Evolutionary conservation across 2,797 vertebrate genomes (phyloP).

Genomic region (Brachyalestes nurse): DNA sequence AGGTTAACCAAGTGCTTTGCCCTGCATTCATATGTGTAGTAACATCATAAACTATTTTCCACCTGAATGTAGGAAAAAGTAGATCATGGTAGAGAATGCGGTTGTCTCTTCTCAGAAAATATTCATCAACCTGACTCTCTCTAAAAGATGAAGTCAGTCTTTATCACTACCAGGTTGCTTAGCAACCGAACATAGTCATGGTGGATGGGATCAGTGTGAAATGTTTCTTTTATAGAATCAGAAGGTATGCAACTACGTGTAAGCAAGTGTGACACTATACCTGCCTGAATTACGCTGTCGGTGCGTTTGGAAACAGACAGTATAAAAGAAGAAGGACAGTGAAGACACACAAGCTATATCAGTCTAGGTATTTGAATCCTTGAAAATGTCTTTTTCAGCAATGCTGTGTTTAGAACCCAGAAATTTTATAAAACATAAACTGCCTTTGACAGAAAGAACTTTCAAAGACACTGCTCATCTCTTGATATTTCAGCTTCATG

Average conservation of each 20-base stretch:
- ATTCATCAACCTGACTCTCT: slow-evolving; percentile 17
- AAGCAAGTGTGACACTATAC: neutral
- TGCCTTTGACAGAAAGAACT: neutral
- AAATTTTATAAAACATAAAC: neutral
- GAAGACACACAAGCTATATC: too few species aligned
- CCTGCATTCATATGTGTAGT: too few species aligned
- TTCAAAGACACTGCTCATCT: neutral
- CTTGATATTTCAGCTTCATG: neutral
- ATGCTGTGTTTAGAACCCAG: too few species aligned
- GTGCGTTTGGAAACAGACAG: neutral
- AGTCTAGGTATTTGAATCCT: too few species aligned
- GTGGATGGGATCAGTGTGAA: neutral
- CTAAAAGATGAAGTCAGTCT: slow-evolving; percentile 15
- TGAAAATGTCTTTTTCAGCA: too few species aligned
- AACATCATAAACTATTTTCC: too few species aligned
- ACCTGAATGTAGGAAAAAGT: neutral
- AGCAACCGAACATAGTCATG: slow-evolving; percentile 9
- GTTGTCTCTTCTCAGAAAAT: slow-evolving; percentile 13
- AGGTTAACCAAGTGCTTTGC: too few species aligned
- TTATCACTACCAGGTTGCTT: slow-evolving; percentile 16
- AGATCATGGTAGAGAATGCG: neutral
- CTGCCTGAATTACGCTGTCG: neutral
- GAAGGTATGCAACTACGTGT: neutral
- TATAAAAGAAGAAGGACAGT: neutral
- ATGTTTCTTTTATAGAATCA: neutral